These are phyloP conservation scores for Xestobium rufovillosum DNA, from an alignment of 2,888 invertebrate genomes.

Conservation along the genomic window DNA sequence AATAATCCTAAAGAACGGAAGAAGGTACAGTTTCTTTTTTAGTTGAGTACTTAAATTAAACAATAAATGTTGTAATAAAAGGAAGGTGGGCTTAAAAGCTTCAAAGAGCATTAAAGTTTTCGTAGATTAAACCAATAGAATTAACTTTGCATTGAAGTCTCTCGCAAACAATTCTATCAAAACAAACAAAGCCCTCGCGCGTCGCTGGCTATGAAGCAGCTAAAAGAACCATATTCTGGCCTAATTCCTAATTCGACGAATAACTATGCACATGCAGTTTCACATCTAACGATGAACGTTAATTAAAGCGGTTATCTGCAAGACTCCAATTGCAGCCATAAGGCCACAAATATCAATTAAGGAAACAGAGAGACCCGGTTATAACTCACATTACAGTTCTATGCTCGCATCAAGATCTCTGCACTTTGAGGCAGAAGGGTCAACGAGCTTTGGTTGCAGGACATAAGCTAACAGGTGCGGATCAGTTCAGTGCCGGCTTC, in stretches of 20 bases:
- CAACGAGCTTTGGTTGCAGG: no score
- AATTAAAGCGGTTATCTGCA: slow-evolving; percentile 46
- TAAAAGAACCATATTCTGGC: slow-evolving; percentile 8
- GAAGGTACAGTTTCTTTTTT: no score
- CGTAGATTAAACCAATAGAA: no score
- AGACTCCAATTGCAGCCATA: slow-evolving; percentile 42
- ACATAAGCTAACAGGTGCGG: no score
- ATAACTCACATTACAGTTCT: slow-evolving; percentile 41
- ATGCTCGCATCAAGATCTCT: slow-evolving; percentile 22
- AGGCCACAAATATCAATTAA: slow-evolving; percentile 46
- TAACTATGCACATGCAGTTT: slow-evolving; percentile 25
- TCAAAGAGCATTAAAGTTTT: no score
- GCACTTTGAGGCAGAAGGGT: slow-evolving; percentile 21
- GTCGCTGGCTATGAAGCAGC: slow-evolving; percentile 24
- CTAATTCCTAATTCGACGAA: slow-evolving; percentile 10
- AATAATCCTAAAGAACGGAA: no score
- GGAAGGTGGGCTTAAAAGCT: no score
- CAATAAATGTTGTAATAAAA: no score
- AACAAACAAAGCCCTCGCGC: slow-evolving; percentile 21
- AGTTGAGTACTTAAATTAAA: no score
- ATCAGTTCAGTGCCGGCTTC: no score
- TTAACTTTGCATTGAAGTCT: slow-evolving; percentile 4
- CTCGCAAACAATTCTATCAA: slow-evolving; percentile 21
- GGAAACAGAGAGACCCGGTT: slow-evolving; percentile 36
- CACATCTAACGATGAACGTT: slow-evolving; percentile 36